Conservation (phyloP, 2,888 invertebrate genomes). For the Micropterix aruncella region DNA sequence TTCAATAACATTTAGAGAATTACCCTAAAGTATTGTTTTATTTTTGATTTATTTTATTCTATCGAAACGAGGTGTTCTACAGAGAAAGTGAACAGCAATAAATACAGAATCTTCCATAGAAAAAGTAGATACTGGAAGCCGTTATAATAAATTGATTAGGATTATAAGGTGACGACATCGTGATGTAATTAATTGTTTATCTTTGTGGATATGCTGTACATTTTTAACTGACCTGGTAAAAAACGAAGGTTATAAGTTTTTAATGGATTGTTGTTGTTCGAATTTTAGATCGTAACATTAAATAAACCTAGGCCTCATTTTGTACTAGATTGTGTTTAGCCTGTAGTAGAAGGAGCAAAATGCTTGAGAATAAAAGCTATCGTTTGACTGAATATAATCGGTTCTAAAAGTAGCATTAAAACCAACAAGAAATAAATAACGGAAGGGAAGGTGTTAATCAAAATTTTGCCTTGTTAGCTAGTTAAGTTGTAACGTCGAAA, state of each 20-base stretch:
- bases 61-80: too few relatives aligned
- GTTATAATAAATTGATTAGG: too few relatives aligned
- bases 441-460: background rate
- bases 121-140: too few relatives aligned
- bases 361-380: background rate
- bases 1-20: too few relatives aligned
- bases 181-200: too few relatives aligned
- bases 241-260: too few relatives aligned
- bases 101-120: background rate
- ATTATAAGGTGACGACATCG: too few relatives aligned
- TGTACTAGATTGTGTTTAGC: background rate
- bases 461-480: background rate
- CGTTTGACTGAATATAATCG: background rate
- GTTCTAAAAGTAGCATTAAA: background rate
- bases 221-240: too few relatives aligned
- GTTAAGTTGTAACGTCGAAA: background rate
- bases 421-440: background rate
- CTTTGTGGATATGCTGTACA: too few relatives aligned
- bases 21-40: too few relatives aligned
- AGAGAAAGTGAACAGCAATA: background rate
- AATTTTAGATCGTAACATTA: background rate
- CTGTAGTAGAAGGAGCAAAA: background rate
- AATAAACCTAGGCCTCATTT: background rate
- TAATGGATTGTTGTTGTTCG: background rate
- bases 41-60: too few relatives aligned